Base-by-base conservation (phyloP, 2,113 vertebrate species). In the Actenoides lindsayi region DNA sequence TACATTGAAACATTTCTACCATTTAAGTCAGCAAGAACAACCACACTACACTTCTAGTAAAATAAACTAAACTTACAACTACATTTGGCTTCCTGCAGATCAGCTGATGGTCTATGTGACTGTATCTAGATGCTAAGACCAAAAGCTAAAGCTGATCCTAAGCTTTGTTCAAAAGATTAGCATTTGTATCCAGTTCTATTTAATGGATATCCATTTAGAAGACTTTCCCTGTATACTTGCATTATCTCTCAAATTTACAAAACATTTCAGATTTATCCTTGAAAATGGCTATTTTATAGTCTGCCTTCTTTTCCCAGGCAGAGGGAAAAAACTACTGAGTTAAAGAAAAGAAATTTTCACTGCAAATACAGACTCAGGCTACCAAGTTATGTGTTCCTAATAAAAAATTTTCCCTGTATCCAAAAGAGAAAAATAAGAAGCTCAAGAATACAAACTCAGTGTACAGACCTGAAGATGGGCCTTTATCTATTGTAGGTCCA, bases 371-470 rank as follows among this genome's bases (percentile, higher is more conserved):
- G 59, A 78, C 27, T 30, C 33, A 70, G 14, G 48, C 37, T 89
- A 94, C n/a, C 39, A 44, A 88, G 11, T 1, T 87, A 7, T n/a
- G 15, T 62, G 28, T 19, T 94, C 18, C 56, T 65, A 65, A 64
- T 20, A 42, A 89, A 93, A 87, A 64, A 28, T 18, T 70, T 24
- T 60, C 25, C 33, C 27, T 4, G 4, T 31, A 82, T 14, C 54
- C 15, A 63, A 89, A 81, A 57, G 56, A 18, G 11, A 74, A 90
- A 85, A 83, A 16, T 20, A 87, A 35, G 35, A 93, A 95, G 77
- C 4, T 4, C 28, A 91, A 68, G 54, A 70, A 86, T 23, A 76
- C 20, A 69, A 83, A 23, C 56, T 71, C 31, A 50, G 17, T 3
- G 11, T 10, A 88, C 59, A 74, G 25, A 46, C 77, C 37, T 64